phyloP scores from a whole-genome alignment of 1,140 invertebrate species.

The Brachionus sp. region DNA sequence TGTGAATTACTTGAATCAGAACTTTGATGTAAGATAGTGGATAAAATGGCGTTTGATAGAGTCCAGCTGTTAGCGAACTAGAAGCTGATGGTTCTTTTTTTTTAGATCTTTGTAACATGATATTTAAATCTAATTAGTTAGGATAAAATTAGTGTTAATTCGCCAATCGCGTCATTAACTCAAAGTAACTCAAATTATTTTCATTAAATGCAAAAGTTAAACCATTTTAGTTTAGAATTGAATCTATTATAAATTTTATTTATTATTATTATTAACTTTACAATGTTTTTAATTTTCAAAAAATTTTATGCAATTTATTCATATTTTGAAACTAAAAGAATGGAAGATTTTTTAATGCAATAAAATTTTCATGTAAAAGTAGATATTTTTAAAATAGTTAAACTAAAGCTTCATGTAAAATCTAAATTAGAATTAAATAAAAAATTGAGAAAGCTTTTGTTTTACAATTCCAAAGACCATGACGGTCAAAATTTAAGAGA shows the following conservation, averaged over 20 bases:
- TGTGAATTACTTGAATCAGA: conserved; percentile 35
- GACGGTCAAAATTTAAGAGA: too few species aligned
- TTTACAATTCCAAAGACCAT: too few species aligned
- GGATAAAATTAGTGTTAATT: conserved; percentile 6
- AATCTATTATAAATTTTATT: not conserved
- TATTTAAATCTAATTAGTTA: not conserved
- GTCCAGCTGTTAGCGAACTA: not conserved
- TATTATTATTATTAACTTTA: not conserved
- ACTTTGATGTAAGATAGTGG: conserved; percentile 16
- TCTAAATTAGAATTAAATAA: too few species aligned
- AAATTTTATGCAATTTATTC: not conserved
- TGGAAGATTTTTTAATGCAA: too few species aligned
- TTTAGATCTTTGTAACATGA: not conserved
- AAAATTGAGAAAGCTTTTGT: too few species aligned
- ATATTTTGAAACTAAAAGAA: too few species aligned
- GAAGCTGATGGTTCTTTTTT: conserved; percentile 18
- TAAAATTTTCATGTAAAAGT: too few species aligned
- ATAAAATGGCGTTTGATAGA: conserved; percentile 41
- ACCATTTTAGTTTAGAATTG: not conserved
- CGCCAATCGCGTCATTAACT: not conserved
- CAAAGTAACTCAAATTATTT: not conserved
- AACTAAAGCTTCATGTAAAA: too few species aligned
- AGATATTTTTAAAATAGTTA: too few species aligned
- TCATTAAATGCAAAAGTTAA: not conserved
- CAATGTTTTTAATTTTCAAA: not conserved